A percentile compares a stretch with the other conserved stretches of the same genome.
Conservation (phyloP, 1,140 invertebrate genomes). For the Apis laboriosa region DNA sequence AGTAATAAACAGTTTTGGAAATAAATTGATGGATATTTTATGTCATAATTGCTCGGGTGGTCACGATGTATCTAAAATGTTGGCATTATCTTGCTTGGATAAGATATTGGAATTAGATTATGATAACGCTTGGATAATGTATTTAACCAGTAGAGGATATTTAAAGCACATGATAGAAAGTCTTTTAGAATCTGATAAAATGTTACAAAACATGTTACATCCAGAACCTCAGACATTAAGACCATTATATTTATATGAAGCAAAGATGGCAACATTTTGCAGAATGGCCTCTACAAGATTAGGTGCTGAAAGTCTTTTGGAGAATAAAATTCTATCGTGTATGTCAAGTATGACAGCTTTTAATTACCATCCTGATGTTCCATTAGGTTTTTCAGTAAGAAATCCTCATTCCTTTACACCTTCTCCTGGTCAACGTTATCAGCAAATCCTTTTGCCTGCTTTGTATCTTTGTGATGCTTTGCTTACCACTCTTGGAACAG, state of each 20-base stretch:
- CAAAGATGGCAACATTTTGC: slow-evolving; percentile 91
- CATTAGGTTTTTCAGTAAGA: slow-evolving; percentile 75
- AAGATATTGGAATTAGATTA: slow-evolving; percentile 89
- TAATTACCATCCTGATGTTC: slow-evolving; percentile 88
- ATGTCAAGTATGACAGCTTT: slow-evolving; percentile 90
- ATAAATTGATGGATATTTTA: slow-evolving; percentile 90
- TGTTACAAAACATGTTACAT: slow-evolving; percentile 86
- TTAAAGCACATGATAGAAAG: slow-evolving; percentile 92
- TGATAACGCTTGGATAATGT: slow-evolving; percentile 87
- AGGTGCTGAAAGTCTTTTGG: slow-evolving; percentile 89
- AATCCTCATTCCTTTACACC: slow-evolving; percentile 83
- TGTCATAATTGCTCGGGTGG: slow-evolving; percentile 93
- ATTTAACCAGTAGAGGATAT: slow-evolving; percentile 90
- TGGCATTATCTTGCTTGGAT: slow-evolving; percentile 91
- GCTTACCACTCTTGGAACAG: slow-evolving; percentile 89
- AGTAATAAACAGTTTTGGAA: slow-evolving; percentile 87
- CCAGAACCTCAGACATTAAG: slow-evolving; percentile 86
- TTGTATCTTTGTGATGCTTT: slow-evolving; percentile 90
- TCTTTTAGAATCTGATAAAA: slow-evolving; percentile 87
- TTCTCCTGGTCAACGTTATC: slow-evolving; percentile 85
- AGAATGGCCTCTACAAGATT: slow-evolving; percentile 86
- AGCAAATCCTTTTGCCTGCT: slow-evolving; percentile 90
- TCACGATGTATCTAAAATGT: slow-evolving; percentile 94
- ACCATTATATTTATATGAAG: slow-evolving; percentile 92
- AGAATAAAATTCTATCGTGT: slow-evolving; percentile 87